phyloP scores from a whole-genome alignment of 2,113 vertebrate genomes.

The Psittacula cyanocephala region DNA sequence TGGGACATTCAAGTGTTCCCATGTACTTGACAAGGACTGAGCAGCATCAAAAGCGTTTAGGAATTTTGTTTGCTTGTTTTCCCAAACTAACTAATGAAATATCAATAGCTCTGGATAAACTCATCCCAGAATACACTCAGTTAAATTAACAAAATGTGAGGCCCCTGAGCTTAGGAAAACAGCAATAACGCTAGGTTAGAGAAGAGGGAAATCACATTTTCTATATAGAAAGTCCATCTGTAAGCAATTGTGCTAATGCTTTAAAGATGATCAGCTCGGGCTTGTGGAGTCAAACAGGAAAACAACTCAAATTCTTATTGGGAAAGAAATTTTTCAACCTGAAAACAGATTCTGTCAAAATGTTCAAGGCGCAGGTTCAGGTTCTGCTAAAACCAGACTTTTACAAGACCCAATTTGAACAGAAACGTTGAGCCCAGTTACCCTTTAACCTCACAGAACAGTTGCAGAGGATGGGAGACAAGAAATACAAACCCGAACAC shows the following conservation, averaged over 20 bases:
- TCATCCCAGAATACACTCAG: background rate
- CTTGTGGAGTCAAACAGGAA: constrained; percentile 5
- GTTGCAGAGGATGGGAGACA: background rate
- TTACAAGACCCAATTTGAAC: background rate
- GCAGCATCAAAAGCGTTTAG: background rate
- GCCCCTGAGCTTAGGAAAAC: background rate
- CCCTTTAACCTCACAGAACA: background rate
- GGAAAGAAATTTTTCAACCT: constrained; percentile 27
- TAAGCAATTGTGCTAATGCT: constrained; percentile 33
- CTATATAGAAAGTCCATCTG: background rate
- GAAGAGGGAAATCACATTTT: background rate
- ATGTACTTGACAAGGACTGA: background rate
- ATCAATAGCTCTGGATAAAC: background rate
- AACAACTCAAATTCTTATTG: background rate
- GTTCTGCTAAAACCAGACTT: background rate
- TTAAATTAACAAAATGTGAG: constrained; percentile 1
- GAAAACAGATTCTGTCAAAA: constrained; percentile 1
- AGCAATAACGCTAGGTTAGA: background rate
- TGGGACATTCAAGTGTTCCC: background rate
- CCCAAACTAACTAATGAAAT: background rate
- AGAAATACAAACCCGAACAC: background rate
- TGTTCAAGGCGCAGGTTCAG: background rate
- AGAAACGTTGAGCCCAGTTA: background rate
- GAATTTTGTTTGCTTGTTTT: background rate
- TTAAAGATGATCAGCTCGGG: constrained; percentile 16